Evolutionary conservation across 2,888 invertebrate genomes (phyloP).

Genomic region (Trichogramma dendrolimi): DNA sequence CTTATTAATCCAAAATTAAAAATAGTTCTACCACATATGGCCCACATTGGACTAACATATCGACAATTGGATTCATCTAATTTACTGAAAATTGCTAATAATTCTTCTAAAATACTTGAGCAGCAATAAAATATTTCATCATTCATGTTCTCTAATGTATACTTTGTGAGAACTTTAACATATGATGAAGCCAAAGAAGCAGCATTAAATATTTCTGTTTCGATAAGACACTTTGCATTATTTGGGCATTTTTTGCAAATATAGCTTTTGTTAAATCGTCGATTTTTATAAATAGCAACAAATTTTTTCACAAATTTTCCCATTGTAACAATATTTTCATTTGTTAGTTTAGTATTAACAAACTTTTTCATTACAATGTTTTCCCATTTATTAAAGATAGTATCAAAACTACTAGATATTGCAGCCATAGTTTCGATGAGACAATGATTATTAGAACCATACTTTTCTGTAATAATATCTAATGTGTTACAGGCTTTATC

Average conservation of each 20-base stretch:
- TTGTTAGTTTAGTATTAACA: slow-evolving; percentile 24
- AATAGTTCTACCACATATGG: slow-evolving; percentile 32
- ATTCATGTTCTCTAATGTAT: slow-evolving; percentile 22
- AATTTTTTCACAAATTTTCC: slow-evolving; percentile 30
- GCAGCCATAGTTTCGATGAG: slow-evolving; percentile 26
- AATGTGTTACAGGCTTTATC: slow-evolving; percentile 18
- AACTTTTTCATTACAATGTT: slow-evolving; percentile 15
- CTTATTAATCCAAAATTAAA: slow-evolving; percentile 38
- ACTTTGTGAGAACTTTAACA: slow-evolving; percentile 29
- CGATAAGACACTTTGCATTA: slow-evolving; percentile 28
- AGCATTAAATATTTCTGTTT: slow-evolving; percentile 33
- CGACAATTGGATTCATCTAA: slow-evolving; percentile 34
- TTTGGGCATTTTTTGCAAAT: slow-evolving; percentile 33
- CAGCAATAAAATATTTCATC: slow-evolving; percentile 23
- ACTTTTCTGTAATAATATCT: slow-evolving; percentile 20
- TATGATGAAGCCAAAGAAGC: slow-evolving; percentile 14
- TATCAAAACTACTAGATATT: slow-evolving; percentile 30
- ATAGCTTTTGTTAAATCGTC: slow-evolving; percentile 2
- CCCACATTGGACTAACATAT: slow-evolving; percentile 39
- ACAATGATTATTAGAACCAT: slow-evolving; percentile 19
- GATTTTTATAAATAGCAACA: slow-evolving; percentile 23
- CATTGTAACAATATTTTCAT: slow-evolving; percentile 25
- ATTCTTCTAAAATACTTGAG: slow-evolving; percentile 30
- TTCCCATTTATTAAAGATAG: slow-evolving; percentile 36
- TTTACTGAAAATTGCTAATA: slow-evolving; percentile 27